Evolutionary conservation across 2,797 vertebrate species (phyloP), one percentile per base, ranked within the genome.

Genomic region (Cryptoblepharus egeriae): DNA sequence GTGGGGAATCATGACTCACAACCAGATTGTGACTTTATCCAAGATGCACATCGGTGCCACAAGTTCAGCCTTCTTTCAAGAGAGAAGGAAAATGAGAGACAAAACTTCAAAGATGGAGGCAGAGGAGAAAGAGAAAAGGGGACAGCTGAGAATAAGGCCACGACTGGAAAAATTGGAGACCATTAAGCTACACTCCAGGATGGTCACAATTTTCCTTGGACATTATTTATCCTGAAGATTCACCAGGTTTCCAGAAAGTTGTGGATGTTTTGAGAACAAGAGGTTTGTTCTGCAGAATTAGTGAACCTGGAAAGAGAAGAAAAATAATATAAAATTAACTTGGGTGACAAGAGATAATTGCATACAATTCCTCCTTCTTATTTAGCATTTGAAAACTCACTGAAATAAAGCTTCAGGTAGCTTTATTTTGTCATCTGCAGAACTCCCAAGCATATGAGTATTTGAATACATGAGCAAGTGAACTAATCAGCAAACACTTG

Each of bases 401-500:
- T 42, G 18, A 73, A 64, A 82, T 37, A 32, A 35, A 81, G 81
- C 0, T 0, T 58, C 49, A 85, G 80, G 52, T 69, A 75, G 24
- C 0, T 0, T 79, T 74, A 52, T 78, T 88, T 90, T 81, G 49
- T 3, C 76, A 64, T 32, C 80, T 30, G 39, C 32, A 24, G 72
- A 71, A 72, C 77, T 42, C 71, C 52, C 22, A 72, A 58, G 70
- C 71, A 90, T 64, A 63, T 77, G 89, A 28, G 64, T 63, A 75
- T 82, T 85, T 87, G 81, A 80, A 88, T 64, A 81, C 49, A 15
- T 77, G 77, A 87, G 68, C 79, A 85, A 85, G 52, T 45, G 78
- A 87, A 70, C 52, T 88, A 89, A 90, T 87, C 84, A 88, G 60
- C 0, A 3, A 74, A 37, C 87, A 89, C 63, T 65, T 85, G 77